These are phyloP conservation scores for Dendrolimus punctatus DNA, from an alignment of 1,140 invertebrate species.

Conservation along the genomic window DNA sequence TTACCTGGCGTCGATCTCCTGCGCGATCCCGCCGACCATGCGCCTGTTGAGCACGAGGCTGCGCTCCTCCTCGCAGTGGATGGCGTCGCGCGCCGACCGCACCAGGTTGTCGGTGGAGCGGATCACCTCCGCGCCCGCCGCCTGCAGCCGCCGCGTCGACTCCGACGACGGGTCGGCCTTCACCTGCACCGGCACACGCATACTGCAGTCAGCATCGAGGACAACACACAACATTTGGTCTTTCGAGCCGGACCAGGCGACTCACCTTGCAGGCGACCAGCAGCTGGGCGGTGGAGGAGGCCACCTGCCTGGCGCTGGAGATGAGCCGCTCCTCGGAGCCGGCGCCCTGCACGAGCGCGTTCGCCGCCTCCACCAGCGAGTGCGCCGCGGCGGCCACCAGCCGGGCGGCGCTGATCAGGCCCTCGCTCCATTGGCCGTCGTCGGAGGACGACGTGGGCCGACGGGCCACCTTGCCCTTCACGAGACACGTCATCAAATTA, in stretches of 20 bases:
- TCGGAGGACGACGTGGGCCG: constrained; percentile 88
- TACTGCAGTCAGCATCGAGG: background rate
- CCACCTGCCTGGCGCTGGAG: constrained; percentile 97
- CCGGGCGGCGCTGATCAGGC: constrained; percentile 95
- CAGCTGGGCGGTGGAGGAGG: constrained; percentile 96
- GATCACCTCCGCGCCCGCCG: constrained; percentile 97
- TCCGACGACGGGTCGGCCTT: constrained; percentile 97
- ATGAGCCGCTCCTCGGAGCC: constrained; percentile 97
- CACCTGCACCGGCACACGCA: constrained; percentile 59
- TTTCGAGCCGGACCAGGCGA: background rate
- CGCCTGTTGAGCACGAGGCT: constrained; percentile 90
- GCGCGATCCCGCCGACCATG: constrained; percentile 95
- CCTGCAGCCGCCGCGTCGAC: constrained; percentile 92
- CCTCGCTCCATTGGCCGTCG: constrained; percentile 99
- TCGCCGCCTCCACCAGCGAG: constrained; percentile 97
- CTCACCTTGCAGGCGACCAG: constrained; percentile 95
- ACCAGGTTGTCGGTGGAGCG: constrained; percentile 98
- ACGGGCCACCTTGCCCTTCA: constrained; percentile 82
- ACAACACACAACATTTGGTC: background rate
- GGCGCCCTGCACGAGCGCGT: constrained; percentile 95
- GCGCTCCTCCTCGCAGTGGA: constrained; percentile 92
- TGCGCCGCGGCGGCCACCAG: constrained; percentile 98
- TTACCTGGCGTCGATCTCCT: constrained; percentile 90
- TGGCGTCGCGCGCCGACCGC: constrained; percentile 92
- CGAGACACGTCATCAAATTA: background rate